phyloP scores from a whole-genome alignment of 2,888 invertebrate species.

The Neoitamus cyanurus region DNA sequence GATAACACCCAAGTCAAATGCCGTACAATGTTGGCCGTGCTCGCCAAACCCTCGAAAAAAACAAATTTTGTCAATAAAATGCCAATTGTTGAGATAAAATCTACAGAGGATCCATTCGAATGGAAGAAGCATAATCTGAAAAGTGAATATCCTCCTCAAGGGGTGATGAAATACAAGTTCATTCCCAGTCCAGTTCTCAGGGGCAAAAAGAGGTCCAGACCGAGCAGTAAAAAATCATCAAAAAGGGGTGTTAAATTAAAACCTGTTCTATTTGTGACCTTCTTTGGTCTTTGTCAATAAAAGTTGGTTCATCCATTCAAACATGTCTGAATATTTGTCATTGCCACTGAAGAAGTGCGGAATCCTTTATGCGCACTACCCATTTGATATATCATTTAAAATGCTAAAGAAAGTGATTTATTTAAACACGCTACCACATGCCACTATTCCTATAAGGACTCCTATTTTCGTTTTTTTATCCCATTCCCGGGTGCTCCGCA shows the following conservation, averaged over 20 bases:
- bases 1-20: conserved; percentile 26
- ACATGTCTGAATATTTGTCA: conserved; percentile 38
- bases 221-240: background rate
- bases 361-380: conserved; percentile 7
- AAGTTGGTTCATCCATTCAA: conserved; percentile 38
- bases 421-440: conserved; percentile 48
- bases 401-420: conserved; percentile 51
- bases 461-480: background rate
- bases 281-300: conserved; percentile 41
- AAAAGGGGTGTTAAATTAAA: conserved; percentile 33
- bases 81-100: conserved; percentile 39
- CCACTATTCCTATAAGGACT: conserved; percentile 18
- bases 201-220: conserved; percentile 11
- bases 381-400: conserved; percentile 45
- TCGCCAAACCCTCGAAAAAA: conserved; percentile 12
- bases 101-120: background rate
- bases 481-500: background rate
- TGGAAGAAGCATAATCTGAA: conserved; percentile 11
- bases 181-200: conserved; percentile 12
- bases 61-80: conserved; percentile 42
- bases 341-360: conserved; percentile 30
- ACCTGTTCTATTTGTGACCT: conserved; percentile 40
- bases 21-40: background rate
- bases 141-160: conserved; percentile 2
- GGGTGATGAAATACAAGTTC: conserved; percentile 36